Base-by-base conservation (phyloP, 2,888 invertebrate species). In the Sturmia bella region DNA sequence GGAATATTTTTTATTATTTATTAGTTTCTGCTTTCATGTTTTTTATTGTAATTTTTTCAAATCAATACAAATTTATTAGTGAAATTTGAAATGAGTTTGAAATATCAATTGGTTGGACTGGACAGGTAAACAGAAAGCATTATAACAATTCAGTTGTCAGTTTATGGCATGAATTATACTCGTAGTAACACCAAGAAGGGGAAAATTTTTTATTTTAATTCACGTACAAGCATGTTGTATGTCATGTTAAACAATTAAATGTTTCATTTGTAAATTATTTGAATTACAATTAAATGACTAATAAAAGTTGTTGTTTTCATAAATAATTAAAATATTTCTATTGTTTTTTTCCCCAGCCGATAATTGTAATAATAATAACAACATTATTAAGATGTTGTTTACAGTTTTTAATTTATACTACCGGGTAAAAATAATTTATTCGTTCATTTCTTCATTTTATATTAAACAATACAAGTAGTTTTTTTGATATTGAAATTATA, bases 261-360 rank as follows among this genome's bases (percentile, higher is more conserved):
- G 54, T 73, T 54, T 64, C 56, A 59, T 72, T 72, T 66, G 68
- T 63, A 61, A 82, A 70, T 78, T 59, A 82, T 78, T 61, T 78
- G 61, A 78, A 78, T 78, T 72, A 61, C 69, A 74, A 61, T 76
- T 70, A 66, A 66, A 39, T 80, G 75, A 73, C 68, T 81, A 81
- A 81, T 68, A 57, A 56, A 63, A 24, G 27, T 54, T 76, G 70
- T 57, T 73, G 32, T 57, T 61, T 69, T 69, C 52, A 57, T 61
- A 63, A 76, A 76, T 61, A 69, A 76, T 76, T 63, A 70, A 48
- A 63, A 77, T 70, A 56, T 56, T 56, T 70, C 48, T 37, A 52
- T 78, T 78, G 52, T 52, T 66, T 59, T 21, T 72, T 59, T n/a
- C n/a, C n/a, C 7, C 66, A 66, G 66, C 66, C 45, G 52, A 61